These are phyloP conservation scores for Rhabditoides inermis DNA, from an alignment of 2,888 invertebrate species.

Conservation along the genomic window DNA sequence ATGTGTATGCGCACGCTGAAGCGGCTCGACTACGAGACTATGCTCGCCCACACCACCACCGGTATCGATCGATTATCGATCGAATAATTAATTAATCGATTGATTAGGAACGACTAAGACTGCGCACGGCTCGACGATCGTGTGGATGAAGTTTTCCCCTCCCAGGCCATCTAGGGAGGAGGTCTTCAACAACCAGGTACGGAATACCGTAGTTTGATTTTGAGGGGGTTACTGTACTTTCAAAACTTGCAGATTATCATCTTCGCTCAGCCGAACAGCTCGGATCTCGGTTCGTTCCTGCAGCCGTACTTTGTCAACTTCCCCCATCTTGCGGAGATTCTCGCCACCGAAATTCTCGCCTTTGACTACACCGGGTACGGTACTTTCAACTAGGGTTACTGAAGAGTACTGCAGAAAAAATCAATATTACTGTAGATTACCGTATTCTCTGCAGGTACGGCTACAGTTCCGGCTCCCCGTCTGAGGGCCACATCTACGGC, in stretches of 20 bases:
- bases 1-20: slow-evolving; percentile 1
- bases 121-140: no score
- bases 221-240: no score
- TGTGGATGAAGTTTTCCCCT: no score
- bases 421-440: no score
- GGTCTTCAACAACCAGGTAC: no score
- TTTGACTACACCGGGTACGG: slow-evolving; percentile 41
- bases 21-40: neutral
- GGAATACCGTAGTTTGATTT: no score
- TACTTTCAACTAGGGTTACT: neutral
- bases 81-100: no score
- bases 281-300: slow-evolving; percentile 34
- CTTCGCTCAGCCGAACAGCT: slow-evolving; percentile 41
- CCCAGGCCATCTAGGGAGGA: no score
- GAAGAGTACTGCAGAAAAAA: neutral
- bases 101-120: no score
- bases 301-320: slow-evolving; percentile 16
- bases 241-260: slow-evolving; percentile 35
- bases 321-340: slow-evolving; percentile 16
- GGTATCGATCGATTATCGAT: no score
- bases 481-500: slow-evolving; percentile 36
- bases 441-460: slow-evolving; percentile 36
- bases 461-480: slow-evolving; percentile 29
- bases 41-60: no score
- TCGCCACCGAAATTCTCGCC: slow-evolving; percentile 28